Evolutionary conservation across 2,888 invertebrate species (phyloP).

Genomic region (Aporophyla nigra): DNA sequence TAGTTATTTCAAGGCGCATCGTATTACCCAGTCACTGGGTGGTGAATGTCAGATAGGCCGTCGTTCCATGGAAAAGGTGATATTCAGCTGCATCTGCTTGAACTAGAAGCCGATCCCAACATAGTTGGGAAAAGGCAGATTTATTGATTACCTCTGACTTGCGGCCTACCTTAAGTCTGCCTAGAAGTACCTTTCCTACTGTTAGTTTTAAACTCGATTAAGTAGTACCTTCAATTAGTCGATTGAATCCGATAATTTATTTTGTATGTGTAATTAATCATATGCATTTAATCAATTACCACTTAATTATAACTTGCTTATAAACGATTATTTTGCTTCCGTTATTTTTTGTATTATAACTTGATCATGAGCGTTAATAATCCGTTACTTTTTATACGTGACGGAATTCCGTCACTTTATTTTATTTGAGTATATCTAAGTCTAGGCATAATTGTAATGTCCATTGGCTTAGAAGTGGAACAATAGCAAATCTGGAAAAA

Average conservation of each 20-base stretch:
- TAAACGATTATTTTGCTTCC: too few species aligned
- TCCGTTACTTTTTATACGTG: not conserved
- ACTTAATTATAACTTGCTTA: too few species aligned
- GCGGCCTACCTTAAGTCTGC: not conserved
- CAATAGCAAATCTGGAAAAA: not conserved
- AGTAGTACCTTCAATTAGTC: not conserved
- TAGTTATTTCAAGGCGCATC: too few species aligned
- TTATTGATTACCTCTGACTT: not conserved
- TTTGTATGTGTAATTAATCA: not conserved
- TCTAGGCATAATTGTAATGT: not conserved
- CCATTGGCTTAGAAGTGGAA: not conserved
- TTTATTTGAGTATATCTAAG: not conserved
- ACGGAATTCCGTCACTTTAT: not conserved
- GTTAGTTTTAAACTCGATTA: too few species aligned
- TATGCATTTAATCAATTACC: constrained; percentile 3
- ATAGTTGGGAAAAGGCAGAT: too few species aligned
- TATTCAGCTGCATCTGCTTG: too few species aligned
- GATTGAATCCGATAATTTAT: not conserved
- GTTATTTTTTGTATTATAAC: too few species aligned
- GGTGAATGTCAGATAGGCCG: too few species aligned
- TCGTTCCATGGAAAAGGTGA: too few species aligned
- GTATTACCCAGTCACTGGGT: too few species aligned
- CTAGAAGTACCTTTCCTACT: not conserved
- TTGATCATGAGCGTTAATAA: not conserved
- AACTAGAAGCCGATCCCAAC: too few species aligned